Base-by-base conservation (phyloP, 2,888 invertebrate species). In the Julus scandinavius region DNA sequence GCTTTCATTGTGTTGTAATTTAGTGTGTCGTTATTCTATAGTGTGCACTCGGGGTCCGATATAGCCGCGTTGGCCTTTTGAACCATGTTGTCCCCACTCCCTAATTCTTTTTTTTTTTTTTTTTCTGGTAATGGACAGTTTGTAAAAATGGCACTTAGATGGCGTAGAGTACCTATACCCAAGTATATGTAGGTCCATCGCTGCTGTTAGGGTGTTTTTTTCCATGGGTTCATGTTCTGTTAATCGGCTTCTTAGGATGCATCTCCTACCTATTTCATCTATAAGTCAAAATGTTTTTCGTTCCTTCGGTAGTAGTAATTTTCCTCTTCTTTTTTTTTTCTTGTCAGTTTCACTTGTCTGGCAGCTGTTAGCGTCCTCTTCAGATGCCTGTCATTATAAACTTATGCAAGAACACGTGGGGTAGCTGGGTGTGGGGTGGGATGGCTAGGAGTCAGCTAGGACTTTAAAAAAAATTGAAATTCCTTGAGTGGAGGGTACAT, bases 341-440 rank as follows among this genome's bases (percentile, higher is more conserved):
- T 58, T 4, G 17, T 58, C 58, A 58, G 17, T 58, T 58, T 58
- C 58, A 58, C 58, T 58, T 58, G 58, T 58, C 58, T 58, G 58
- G 58, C 58, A 58, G 58, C 58, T 58, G 58, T 58, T 58, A n/a
- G 58, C 58, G 58, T 15, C 58, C 58, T 58, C 58, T 58, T n/a
- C 17, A 5, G 58, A 58, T 58, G 58, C 58, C 58, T 58, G 58
- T 58, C 58, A 58, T 58, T 58, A 58, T 15, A 58, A 58, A 58
- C 58, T 58, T 58, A 58, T 58, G 58, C 58, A 58, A 58, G 58
- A 58, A 17, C 58, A 58, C 58, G 58, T 58, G 58, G 58, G 58
- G 58, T 58, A 58, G 58, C 58, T n/a, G 58, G 58, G 41, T 45
- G 41, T 45, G 41, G 58, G 58, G 17, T 58, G 58, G 58, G n/a